Conservation (phyloP, 1,140 invertebrate genomes). For the Hycleus phaleratus region DNA sequence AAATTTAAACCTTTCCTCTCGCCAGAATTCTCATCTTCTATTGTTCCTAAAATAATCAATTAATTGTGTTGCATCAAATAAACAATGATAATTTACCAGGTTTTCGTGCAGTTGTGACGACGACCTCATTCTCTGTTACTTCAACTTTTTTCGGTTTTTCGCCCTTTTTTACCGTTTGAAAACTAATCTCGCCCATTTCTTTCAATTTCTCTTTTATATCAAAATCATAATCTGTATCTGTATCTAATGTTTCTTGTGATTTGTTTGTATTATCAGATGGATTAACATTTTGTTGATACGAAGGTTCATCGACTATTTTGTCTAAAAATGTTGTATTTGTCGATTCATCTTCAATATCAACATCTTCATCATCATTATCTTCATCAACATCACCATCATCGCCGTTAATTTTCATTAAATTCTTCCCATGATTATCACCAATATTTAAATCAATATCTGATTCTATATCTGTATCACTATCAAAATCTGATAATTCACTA, state of each 20-base stretch:
- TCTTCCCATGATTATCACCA: neutral
- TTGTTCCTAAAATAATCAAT: constrained; percentile 10
- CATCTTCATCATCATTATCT: constrained; percentile 4
- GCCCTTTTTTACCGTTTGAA: constrained; percentile 38
- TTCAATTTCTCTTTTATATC: constrained; percentile 51
- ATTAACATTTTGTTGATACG: constrained; percentile 7
- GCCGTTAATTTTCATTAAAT: neutral
- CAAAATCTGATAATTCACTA: constrained; percentile 33
- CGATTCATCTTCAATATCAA: constrained; percentile 17
- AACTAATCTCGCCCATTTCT: constrained; percentile 50
- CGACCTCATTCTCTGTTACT: constrained; percentile 35
- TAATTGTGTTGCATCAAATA: neutral
- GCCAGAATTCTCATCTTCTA: constrained; percentile 27
- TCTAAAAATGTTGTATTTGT: constrained; percentile 27
- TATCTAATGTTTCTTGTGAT: constrained; percentile 10
- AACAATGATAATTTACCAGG: constrained; percentile 19
- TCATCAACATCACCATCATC: constrained; percentile 16
- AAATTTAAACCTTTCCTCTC: constrained; percentile 56
- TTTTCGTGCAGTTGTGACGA: constrained; percentile 35
- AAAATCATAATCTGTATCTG: constrained; percentile 31
- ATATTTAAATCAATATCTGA: constrained; percentile 28
- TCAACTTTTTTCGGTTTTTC: constrained; percentile 34
- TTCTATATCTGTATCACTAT: constrained; percentile 33
- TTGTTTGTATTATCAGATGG: neutral
- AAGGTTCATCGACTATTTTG: constrained; percentile 28